Conservation (phyloP, 2,888 invertebrate genomes). For the Rhyacophila evoluta region DNA sequence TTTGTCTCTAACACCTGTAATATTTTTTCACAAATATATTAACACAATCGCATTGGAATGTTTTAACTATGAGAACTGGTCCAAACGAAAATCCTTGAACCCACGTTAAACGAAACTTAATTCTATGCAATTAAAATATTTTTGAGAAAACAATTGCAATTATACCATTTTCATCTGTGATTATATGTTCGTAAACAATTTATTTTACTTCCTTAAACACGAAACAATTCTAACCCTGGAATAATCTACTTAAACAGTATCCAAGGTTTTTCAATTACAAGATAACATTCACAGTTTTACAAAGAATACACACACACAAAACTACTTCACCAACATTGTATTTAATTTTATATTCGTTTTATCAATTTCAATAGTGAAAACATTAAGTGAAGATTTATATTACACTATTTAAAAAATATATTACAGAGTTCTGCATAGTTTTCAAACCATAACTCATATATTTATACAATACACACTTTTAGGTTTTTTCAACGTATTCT, state of each 20-base stretch:
- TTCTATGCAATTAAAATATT: not conserved
- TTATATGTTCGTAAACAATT: not conserved
- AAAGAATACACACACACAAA: not conserved
- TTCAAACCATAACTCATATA: too few species aligned
- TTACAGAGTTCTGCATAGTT: too few species aligned
- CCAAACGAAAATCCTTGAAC: slow-evolving; percentile 4
- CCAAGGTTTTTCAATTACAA: not conserved
- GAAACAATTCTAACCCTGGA: not conserved
- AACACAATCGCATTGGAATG: not conserved
- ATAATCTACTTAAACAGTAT: not conserved
- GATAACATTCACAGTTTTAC: not conserved
- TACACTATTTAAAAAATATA: too few species aligned
- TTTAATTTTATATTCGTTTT: too few species aligned
- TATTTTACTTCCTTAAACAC: slow-evolving; percentile 2
- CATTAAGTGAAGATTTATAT: too few species aligned
- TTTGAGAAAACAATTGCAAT: slow-evolving; percentile 8
- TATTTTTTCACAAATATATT: not conserved
- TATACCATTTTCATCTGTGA: not conserved
- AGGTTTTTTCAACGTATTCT: too few species aligned
- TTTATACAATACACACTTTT: too few species aligned
- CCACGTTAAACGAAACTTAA: not conserved
- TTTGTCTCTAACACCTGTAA: not conserved
- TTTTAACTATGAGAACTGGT: not conserved
- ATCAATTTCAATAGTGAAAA: too few species aligned
- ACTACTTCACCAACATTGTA: too few species aligned